These are phyloP conservation scores for Knipowitschia caucasica DNA, from an alignment of 2,797 vertebrate species.

Conservation along the genomic window DNA sequence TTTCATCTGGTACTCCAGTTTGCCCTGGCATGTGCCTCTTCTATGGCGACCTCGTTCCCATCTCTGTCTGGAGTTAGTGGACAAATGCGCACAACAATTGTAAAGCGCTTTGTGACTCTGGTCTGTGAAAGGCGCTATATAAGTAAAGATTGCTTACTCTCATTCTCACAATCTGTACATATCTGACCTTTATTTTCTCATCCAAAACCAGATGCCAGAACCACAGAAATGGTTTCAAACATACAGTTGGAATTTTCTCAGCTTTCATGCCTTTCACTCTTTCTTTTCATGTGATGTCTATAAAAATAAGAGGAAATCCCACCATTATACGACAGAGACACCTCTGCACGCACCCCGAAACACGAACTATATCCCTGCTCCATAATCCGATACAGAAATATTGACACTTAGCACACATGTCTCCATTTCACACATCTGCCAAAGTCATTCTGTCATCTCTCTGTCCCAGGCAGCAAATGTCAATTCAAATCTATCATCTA, in stretches of 20 bases:
- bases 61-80: no score
- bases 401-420: background rate
- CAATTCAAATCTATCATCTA: no score
- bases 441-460: background rate
- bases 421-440: constrained; percentile 1
- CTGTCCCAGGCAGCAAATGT: background rate
- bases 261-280: background rate
- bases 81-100: no score
- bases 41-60: no score
- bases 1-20: no score
- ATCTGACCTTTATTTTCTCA: no score
- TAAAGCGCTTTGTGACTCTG: no score
- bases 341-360: background rate
- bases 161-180: no score
- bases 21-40: no score
- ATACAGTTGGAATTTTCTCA: background rate
- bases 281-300: background rate
- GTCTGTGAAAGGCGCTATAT: no score
- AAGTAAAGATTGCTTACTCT: no score
- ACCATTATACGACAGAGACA: background rate
- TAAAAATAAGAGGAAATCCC: background rate
- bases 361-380: background rate
- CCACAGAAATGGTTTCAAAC: no score
- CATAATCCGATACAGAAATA: constrained; percentile 1
- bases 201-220: constrained; percentile 1